A percentile compares a stretch with the other conserved stretches of the same genome.
These are phyloP conservation scores for Craseonycteris thonglongyai DNA, from an alignment of 2,113 vertebrate species.

Conservation along the genomic window DNA sequence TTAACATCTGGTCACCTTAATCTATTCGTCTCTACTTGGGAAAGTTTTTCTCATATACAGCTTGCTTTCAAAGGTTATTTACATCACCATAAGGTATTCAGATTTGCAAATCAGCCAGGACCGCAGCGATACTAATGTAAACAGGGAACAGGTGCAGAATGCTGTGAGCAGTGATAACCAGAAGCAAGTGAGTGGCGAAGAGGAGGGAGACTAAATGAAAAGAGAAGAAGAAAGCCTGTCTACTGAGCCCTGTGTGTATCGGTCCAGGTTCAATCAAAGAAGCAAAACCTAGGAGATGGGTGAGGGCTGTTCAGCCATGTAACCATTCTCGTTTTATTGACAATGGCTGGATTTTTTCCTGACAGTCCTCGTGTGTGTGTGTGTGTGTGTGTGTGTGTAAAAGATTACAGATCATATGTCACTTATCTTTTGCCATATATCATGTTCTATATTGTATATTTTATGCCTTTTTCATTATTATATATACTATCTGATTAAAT, in stretches of 20 bases:
- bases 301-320: no score
- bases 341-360: no score
- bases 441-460: background rate
- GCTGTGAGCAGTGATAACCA: background rate
- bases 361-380: no score
- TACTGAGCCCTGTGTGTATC: background rate
- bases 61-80: slow-evolving; percentile 44
- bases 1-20: no score
- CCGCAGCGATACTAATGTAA: background rate
- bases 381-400: no score
- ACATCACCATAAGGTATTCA: slow-evolving; percentile 43
- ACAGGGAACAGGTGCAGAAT: slow-evolving; percentile 51
- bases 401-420: background rate
- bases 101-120: slow-evolving; percentile 46
- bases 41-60: slow-evolving; percentile 22
- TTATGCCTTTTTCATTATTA: background rate
- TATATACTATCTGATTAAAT: background rate
- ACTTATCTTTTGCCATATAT: background rate
- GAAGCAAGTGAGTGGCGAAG: background rate
- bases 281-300: background rate
- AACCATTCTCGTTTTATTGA: no score
- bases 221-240: background rate
- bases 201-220: background rate
- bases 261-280: background rate
- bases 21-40: background rate